phyloP scores from a whole-genome alignment of 2,113 vertebrate genomes.

The Phrynosoma platyrhinos region DNA sequence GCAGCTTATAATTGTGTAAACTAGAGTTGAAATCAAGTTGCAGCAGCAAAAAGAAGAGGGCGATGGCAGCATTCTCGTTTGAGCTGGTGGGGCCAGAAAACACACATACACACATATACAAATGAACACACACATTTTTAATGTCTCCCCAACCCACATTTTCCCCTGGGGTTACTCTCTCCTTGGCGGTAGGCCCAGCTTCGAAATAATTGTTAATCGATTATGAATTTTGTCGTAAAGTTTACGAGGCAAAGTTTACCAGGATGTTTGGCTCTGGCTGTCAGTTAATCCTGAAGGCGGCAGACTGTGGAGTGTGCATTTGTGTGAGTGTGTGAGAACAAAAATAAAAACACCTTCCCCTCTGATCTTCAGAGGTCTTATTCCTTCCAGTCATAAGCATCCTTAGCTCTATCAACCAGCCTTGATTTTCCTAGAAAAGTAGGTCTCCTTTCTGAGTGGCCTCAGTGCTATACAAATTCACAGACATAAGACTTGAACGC shows the following conservation, averaged over 20 bases:
- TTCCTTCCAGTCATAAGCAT: too few relatives aligned
- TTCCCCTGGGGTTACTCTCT: neutral
- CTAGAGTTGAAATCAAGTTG: too few relatives aligned
- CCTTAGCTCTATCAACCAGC: too few relatives aligned
- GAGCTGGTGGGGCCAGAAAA: too few relatives aligned
- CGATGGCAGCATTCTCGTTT: too few relatives aligned
- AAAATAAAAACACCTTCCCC: neutral
- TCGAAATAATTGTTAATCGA: slow-evolving; percentile 8
- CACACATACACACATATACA: too few relatives aligned
- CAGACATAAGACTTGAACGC: too few relatives aligned
- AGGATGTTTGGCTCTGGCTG: neutral
- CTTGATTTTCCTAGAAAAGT: too few relatives aligned
- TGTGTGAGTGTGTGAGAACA: neutral
- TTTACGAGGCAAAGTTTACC: slow-evolving; percentile 6
- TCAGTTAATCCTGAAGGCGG: neutral
- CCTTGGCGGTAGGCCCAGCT: neutral
- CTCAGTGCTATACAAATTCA: too few relatives aligned
- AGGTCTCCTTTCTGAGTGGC: too few relatives aligned
- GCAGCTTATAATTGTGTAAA: too few relatives aligned
- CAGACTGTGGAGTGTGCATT: neutral
- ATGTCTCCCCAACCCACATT: neutral
- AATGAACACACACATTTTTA: neutral
- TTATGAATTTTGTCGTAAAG: slow-evolving; percentile 20
- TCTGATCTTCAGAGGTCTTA: neutral
- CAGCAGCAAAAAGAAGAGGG: too few relatives aligned